These are phyloP conservation scores for Nycticorax nycticorax DNA, from an alignment of 2,113 vertebrate species.

Conservation along the genomic window DNA sequence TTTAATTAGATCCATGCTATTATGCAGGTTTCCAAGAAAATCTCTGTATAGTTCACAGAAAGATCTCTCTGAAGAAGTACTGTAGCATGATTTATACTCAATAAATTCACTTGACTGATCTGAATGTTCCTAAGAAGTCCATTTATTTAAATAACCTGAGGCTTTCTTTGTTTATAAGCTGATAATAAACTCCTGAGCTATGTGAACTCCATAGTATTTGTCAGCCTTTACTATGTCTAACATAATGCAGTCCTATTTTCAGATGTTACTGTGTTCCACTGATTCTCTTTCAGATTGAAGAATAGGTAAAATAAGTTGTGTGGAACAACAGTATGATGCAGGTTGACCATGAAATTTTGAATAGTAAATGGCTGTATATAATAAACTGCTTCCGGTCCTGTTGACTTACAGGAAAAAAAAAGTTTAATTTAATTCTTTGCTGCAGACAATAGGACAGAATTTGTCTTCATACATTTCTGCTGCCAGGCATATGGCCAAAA, in stretches of 20 bases:
- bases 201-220: not conserved
- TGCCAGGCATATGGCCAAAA: not conserved
- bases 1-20: not conserved
- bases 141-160: not conserved
- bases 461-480: not conserved
- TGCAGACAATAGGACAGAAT: not conserved
- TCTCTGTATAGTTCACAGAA: not conserved
- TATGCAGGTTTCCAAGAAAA: not conserved
- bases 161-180: not conserved
- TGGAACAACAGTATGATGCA: not conserved
- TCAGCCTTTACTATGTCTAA: not conserved
- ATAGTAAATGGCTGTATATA: not conserved
- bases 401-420: not conserved
- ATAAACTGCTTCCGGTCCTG: not conserved
- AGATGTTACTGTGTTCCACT: not conserved
- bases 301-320: not conserved
- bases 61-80: not conserved
- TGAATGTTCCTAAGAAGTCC: not conserved
- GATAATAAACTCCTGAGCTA: not conserved
- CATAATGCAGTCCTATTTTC: not conserved
- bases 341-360: not conserved
- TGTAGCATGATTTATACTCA: rapidly evolving
- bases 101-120: not conserved
- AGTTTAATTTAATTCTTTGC: not conserved
- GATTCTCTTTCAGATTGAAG: not conserved